Evolutionary conservation across 2,888 invertebrate genomes (phyloP), one percentile per base, ranked within the genome.

Genomic region (Drosophila nigricruria): DNA sequence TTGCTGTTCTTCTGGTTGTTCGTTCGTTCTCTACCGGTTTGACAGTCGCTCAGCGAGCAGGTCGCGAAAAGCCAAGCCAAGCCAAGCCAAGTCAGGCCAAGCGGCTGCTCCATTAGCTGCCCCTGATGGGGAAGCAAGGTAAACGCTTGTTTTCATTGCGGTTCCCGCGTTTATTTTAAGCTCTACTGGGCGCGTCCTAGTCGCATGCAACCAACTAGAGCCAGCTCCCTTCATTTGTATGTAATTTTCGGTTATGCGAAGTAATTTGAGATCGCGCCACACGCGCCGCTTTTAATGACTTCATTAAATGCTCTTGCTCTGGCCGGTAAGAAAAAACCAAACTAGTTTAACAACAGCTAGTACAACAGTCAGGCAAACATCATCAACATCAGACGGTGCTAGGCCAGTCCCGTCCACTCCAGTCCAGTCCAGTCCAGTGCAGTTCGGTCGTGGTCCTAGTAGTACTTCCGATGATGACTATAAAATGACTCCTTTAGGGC

Each of bases 261-360:
- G 87, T 89, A 91, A 90, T 90, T 89, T 91, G 85, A 90, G 85
- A 90, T 90, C 90, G 87, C 90, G 90, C 91, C 91, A 91, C 91
- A 91, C 91, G 91, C 91, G 91, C 91, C 87, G 90, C 86, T 88
- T 91, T 91, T 91, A 91, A 91, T 91, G 91, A 91, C 91, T 91
- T 91, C 90, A 91, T 91, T 91, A 90, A 90, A 91, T 90, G 84
- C 78, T 67, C 65, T 49, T 90, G 84, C 78, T 64, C 65, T 49
- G 27, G 38, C 47, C 40, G 54, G 58, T 47, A 36, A 38, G 40
- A 32, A 40, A 34, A 50, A 47, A 12, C 52, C 50, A 73, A 80
- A 81, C 81, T 82, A 77, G 81, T 82, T 82, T 82, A 47, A 45
- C 42, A 54, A 58, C 61, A 62, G 64, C 57, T 34, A 45, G 43